Evolutionary conservation across 1,140 invertebrate genomes (phyloP), one percentile per base, ranked within the genome.

Genomic region (Brachionus asplanchnoidis): DNA sequence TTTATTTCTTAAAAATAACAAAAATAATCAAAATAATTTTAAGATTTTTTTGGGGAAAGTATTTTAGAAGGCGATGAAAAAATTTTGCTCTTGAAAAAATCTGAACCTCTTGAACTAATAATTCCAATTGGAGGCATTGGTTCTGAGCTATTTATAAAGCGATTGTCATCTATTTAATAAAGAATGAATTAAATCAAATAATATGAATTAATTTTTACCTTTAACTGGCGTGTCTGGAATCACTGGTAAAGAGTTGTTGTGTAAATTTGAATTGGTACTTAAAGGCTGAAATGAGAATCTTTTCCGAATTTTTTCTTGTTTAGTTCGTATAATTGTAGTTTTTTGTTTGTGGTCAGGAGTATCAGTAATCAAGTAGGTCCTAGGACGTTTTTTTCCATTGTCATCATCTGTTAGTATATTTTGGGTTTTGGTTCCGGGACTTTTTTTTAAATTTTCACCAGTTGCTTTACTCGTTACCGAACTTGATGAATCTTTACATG

Each of bases 321-420:
- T 60, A 5, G 79, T 82, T 40, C 53, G 17, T 20, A 82, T 82
- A n/a, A 82, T 65, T 26, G 79, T 82, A 65, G 79, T 68, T 4
- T 82, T 82, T 68, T 82, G 79, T 46, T 82, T 82, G 40, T 82
- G 79, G 32, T 82, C 79, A 36, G 79, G 79, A n/a, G 79, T 82
- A 46, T 82, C 79, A 26, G 79, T 65, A 65, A 82, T 82, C 28
- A 82, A 65, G 40, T 82, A 82, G 32, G 53, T 65, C 20, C 73
- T 46, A 9, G 73, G 73, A 42, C 79, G 20, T 26, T 82, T 82
- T 42, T 60, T 82, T 17, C 17, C 53, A 42, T 80, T 66, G 4
- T 82, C 36, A 23, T 82, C 79, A n/a, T 65, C 53, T 28, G 12
- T 82, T n/a, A 50, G 42, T 23, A 50, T 77, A 50, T 77, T 26